A percentile compares a stretch with the other conserved stretches of the same genome.
These are phyloP conservation scores for Tenrec ecaudatus DNA, from an alignment of 2,113 vertebrate genomes.

Conservation along the genomic window DNA sequence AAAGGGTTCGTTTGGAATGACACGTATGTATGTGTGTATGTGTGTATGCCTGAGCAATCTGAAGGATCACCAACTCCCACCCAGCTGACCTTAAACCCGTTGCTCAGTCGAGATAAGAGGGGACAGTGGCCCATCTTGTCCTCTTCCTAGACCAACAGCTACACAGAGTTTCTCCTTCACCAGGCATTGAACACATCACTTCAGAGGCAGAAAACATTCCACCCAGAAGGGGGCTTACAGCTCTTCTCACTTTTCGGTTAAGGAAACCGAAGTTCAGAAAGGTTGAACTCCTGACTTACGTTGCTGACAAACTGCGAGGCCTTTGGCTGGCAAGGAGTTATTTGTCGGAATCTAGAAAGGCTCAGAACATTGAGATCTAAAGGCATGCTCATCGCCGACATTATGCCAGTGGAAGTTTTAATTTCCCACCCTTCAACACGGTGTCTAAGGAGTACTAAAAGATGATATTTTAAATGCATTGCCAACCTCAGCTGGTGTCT, in stretches of 20 bases:
- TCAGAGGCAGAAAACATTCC: not conserved
- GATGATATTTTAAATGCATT: not conserved
- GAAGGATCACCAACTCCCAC: not conserved
- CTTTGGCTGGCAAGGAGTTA: not conserved
- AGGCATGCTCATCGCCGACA: not conserved
- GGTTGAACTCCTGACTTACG: not conserved
- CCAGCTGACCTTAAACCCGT: not conserved
- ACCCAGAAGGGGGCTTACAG: not conserved
- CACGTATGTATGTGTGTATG: not conserved
- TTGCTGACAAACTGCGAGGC: not conserved
- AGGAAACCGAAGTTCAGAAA: not conserved
- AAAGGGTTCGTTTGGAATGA: not conserved
- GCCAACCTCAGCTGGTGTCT: not conserved
- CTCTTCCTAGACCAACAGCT: not conserved
- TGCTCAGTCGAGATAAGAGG: not conserved
- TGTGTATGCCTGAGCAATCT: not conserved
- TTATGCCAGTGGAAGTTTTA: not conserved
- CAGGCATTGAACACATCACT: not conserved
- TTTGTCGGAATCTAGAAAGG: constrained; percentile 12
- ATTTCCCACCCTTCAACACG: not conserved
- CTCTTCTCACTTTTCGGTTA: not conserved
- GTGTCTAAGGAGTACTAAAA: not conserved
- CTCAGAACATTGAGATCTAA: constrained; percentile 23
- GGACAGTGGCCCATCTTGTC: not conserved
- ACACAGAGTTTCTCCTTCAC: not conserved